Base-by-base conservation (phyloP, 2,113 vertebrate species). In the Paramisgurnus dabryanus region DNA sequence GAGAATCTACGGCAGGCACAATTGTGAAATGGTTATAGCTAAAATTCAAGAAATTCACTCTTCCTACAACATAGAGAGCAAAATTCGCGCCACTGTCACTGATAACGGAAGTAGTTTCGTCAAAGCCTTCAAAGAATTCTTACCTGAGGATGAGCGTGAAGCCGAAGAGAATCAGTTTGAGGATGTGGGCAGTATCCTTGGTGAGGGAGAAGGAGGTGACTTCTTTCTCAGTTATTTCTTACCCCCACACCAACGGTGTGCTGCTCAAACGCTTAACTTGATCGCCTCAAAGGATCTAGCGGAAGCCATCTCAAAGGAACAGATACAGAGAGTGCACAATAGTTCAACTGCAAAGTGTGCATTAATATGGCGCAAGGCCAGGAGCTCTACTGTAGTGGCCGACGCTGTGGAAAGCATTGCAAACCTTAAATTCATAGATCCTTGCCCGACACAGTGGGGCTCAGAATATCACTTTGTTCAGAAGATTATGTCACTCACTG, bases 61-160 rank as follows among this genome's bases (percentile, higher is more conserved):
- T 47, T 82, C 91, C 3, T 91, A 87, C 82, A 90, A 87, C 17
- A 87, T 92, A 0, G 91, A 93, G 15, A 88, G 84, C 15, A 93
- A 93, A 84, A 89, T 92, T 5, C 89, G 90, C 76, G 90, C 90
- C 60, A 89, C 90, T 0, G 85, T 92, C 58, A 89, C 89, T 0
- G 91, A 92, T 67, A 93, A 92, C 40, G 91, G 89, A 74, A 92
- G 91, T 84, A 90, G 87, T 12, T 90, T 92, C 8, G 53, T 85
- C 40, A 89, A 89, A 17, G 88, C 90, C 3, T 93, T 93, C 79
- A 89, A 86, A 17, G 91, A 93, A 86, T 92, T 92, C 1, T 80
- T 69, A 0, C 1, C 75, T 13, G 73, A 85, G 18, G 90, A 90
- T 1, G 86, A 68, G 0, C 87, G 90, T 13, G 90, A 90, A 0